Base-by-base conservation (phyloP, 2,888 invertebrate species). In the Apomyelois bistriatella region DNA sequence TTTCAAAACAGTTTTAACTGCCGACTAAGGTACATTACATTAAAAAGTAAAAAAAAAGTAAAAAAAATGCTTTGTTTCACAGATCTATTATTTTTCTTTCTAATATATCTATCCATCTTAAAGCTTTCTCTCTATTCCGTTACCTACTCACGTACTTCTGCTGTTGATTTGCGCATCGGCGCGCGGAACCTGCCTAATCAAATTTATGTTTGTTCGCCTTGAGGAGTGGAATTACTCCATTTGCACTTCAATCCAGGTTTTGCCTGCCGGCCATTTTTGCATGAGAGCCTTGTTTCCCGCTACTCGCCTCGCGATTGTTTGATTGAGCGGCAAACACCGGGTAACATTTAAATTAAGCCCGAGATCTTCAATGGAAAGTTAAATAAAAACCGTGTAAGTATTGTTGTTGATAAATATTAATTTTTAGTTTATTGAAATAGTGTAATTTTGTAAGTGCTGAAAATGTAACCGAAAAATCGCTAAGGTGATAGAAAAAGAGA, bases 201-300 rank as follows among this genome's bases (percentile, higher is more conserved):
- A 81, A 83, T 88, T 87, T 86, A 83, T 87, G 85, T 86, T 86
- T 86, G 86, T 79, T 82, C 81, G 81, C 78, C 79, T 82, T 79
- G 72, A 73, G 74, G 70, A 70, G 64, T 65, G 70, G 78, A 85
- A 87, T 85, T 79, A 87, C 82, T 87, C 85, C 83, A 88, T 88
- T 88, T 88, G 81, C 88, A 88, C 88, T 88, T 87, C 79, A 88
- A 87, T 81, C 83, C 87, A 86, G 86, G 86, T 86, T 82, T 74
- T 77, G 82, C 76, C 87, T 79, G 79, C 79, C 85, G 86, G 87
- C 83, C 85, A 82, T 86, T 86, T 85, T 84, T 86, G 77, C 79
- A 72, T 64, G 60, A 28, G 7, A 32, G 59, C 53, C 58, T 62
- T 59, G 70, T 64, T 58, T 62, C 61, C 59, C 40, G 60, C 54